Percentiles rank a stretch among this genome's conserved stretches.
phyloP scores from a whole-genome alignment of 2,113 vertebrate species.

The Bos indicus region DNA sequence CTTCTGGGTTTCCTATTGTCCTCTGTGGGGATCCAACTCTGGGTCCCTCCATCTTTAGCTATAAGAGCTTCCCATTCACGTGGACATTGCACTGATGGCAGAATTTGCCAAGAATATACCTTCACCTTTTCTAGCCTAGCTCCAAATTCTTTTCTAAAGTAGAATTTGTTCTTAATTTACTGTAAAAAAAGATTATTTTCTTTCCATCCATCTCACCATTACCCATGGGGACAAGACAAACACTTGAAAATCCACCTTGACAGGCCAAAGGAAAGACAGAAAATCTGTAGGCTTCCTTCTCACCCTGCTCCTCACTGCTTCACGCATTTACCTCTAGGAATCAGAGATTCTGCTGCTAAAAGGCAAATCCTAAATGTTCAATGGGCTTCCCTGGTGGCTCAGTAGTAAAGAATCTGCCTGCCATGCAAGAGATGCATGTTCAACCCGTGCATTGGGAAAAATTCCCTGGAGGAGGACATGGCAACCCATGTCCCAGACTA shows the following conservation, averaged over 20 bases:
- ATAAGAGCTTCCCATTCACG: background rate
- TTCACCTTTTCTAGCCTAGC: background rate
- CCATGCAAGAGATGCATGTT: background rate
- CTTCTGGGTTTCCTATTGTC: background rate
- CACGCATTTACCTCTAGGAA: background rate
- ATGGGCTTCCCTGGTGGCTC: background rate
- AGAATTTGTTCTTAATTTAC: background rate
- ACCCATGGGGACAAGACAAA: background rate
- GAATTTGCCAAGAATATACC: background rate
- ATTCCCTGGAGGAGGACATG: background rate
- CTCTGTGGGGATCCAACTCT: background rate
- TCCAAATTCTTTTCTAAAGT: background rate
- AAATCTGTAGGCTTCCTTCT: background rate
- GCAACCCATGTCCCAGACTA: background rate
- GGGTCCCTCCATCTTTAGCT: background rate
- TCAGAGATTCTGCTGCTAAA: background rate
- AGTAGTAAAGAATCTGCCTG: background rate
- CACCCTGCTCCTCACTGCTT: background rate
- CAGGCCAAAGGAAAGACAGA: background rate
- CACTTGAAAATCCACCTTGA: background rate
- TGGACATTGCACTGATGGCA: background rate
- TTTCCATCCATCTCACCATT: background rate
- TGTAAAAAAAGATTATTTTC: background rate
- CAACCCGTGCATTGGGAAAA: background rate
- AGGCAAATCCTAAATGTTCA: background rate